phyloP scores from a whole-genome alignment of 1,140 invertebrate genomes.

The Sitobion miscanthi region DNA sequence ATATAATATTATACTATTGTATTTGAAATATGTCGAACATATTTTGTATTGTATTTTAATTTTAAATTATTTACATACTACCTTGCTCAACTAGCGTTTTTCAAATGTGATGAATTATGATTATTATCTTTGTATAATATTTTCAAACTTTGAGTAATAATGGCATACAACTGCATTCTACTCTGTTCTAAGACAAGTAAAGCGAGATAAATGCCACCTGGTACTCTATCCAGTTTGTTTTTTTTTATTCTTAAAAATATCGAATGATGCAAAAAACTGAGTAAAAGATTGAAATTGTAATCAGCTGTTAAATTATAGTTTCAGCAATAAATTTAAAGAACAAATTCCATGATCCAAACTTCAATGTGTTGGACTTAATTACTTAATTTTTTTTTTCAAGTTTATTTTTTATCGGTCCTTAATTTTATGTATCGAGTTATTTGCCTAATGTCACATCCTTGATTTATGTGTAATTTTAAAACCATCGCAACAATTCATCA shows the following conservation, averaged over 20 bases:
- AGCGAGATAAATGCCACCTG: neutral
- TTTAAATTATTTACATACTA: neutral
- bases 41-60: too few relatives aligned
- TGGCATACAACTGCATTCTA: neutral
- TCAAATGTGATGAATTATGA: neutral
- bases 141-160: neutral
- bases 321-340: neutral
- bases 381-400: neutral
- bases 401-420: neutral
- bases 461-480: constrained; percentile 15
- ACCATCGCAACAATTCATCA: constrained; percentile 19
- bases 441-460: neutral
- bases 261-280: neutral
- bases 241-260: neutral
- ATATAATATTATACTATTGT: neutral
- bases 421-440: neutral
- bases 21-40: too few relatives aligned
- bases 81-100: neutral
- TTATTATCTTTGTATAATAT: neutral
- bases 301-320: neutral
- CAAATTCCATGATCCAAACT: neutral
- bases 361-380: neutral
- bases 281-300: neutral
- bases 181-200: neutral
- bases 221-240: neutral